Evolutionary conservation across 1,140 invertebrate species (phyloP), one percentile per base, ranked within the genome.

Genomic region (Mercenaria mercenaria): DNA sequence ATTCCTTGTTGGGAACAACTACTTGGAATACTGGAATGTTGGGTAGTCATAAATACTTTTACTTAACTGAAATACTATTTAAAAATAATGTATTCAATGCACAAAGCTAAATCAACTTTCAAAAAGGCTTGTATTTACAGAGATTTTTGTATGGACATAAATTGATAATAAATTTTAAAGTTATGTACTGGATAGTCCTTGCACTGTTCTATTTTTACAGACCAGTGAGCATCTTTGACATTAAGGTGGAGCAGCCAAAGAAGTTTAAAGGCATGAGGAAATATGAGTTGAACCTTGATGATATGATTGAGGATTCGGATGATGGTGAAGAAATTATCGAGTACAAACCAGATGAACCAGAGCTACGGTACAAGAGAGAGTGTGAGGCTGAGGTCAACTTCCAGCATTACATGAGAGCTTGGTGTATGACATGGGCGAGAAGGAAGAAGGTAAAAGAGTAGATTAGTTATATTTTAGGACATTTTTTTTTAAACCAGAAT

Each of bases 371-470:
- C 43, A 83, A 83, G 50, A 29, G 88, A 23, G 50, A 26, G 1
- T 83, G 43, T 20, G 80, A 84, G 13, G 69, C 80, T 3, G 88
- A 89, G 10, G 88, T 89, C 8, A 23, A 83, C 56, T 41, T 59
- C 10, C 80, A 89, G 69, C 72, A 61, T 37, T 89, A 59, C 50
- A 76, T 89, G 69, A 76, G 88, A 34, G 88, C 88, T 29, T 89
- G 80, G 80, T 89, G 88, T 41, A 83, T 83, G 80, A 89, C 88
- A 29, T 89, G 88, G 88, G 88, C 88, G 29, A 64, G 88, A 29
- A 89, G 88, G 88, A 89, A 89, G 56, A 89, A 89, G 88, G 88
- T 89, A 59, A n/a, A n/a, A n/a, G n/a, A n/a, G n/a, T n/a, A n/a
- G n/a, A n/a, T n/a, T n/a, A 47, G n/a, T n/a, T n/a, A n/a, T n/a